Percentiles rank a stretch among this genome's conserved stretches.
phyloP scores from a whole-genome alignment of 2,113 vertebrate species.

The Empidonax alnorum region DNA sequence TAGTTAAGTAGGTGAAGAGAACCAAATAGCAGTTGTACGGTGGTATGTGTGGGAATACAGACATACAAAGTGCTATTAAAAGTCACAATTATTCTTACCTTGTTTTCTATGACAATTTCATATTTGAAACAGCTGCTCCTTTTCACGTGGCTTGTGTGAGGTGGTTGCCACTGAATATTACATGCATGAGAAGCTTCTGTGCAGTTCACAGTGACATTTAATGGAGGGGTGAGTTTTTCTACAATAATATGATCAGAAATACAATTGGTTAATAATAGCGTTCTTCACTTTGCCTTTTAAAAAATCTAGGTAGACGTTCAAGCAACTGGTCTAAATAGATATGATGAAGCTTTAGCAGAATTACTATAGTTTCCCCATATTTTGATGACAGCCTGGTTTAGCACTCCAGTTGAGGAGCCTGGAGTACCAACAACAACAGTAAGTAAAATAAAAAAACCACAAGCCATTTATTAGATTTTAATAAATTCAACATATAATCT shows the following conservation, averaged over 20 bases:
- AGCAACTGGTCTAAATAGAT: background rate
- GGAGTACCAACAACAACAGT: background rate
- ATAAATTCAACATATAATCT: background rate
- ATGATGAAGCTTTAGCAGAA: background rate
- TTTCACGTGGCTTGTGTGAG: background rate
- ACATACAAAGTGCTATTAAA: background rate
- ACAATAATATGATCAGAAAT: background rate
- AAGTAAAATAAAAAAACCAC: background rate
- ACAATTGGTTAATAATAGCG: background rate
- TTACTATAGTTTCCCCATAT: background rate
- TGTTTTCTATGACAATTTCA: constrained; percentile 34
- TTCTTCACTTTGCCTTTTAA: background rate
- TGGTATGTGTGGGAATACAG: background rate
- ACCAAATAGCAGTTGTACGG: background rate
- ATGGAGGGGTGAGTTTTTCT: constrained; percentile 61
- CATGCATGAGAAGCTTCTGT: background rate
- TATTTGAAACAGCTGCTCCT: background rate
- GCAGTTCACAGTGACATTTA: constrained; percentile 51
- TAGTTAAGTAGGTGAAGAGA: background rate
- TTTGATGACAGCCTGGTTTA: background rate
- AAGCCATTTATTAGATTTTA: background rate
- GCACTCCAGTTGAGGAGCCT: background rate
- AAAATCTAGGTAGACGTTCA: background rate
- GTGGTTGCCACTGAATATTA: constrained; percentile 15
- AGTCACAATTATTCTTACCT: constrained; percentile 18